Evolutionary conservation across 2,888 invertebrate genomes (phyloP).

Genomic region (Calameuta filiformis): DNA sequence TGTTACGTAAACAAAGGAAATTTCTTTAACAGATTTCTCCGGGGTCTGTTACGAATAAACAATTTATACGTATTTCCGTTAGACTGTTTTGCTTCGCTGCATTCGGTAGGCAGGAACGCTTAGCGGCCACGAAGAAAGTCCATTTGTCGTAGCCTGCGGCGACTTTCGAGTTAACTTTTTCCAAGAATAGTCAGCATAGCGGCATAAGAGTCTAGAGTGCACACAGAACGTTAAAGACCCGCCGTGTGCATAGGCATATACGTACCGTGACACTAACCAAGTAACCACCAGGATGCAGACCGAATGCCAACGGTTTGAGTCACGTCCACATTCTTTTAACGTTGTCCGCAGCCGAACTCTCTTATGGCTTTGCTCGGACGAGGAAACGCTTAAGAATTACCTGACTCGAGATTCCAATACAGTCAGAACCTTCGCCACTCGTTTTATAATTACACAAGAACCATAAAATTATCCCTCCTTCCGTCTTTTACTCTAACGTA

Average conservation of each 20-base stretch:
- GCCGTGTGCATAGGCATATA: background rate
- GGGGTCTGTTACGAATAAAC: background rate
- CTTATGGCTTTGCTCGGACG: constrained; percentile 7
- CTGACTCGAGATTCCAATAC: background rate
- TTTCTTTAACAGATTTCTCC: background rate
- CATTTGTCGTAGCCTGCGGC: background rate
- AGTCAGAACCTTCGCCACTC: background rate
- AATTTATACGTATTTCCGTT: background rate
- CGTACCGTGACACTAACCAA: background rate
- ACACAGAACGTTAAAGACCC: background rate
- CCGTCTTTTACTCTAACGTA: background rate
- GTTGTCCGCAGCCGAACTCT: background rate
- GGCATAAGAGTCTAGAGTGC: background rate
- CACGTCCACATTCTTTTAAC: constrained; percentile 43
- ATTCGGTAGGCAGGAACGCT: background rate
- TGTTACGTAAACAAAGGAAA: background rate
- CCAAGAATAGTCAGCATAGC: background rate
- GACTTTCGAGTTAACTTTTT: background rate
- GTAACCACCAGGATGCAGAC: constrained; percentile 39
- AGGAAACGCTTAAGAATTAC: background rate
- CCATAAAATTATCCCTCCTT: background rate
- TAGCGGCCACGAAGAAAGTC: background rate
- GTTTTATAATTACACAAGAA: background rate
- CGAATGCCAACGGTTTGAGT: constrained; percentile 46
- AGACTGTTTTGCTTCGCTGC: background rate